phyloP scores from a whole-genome alignment of 2,113 vertebrate species.

The Eulacestoma nigropectus region DNA sequence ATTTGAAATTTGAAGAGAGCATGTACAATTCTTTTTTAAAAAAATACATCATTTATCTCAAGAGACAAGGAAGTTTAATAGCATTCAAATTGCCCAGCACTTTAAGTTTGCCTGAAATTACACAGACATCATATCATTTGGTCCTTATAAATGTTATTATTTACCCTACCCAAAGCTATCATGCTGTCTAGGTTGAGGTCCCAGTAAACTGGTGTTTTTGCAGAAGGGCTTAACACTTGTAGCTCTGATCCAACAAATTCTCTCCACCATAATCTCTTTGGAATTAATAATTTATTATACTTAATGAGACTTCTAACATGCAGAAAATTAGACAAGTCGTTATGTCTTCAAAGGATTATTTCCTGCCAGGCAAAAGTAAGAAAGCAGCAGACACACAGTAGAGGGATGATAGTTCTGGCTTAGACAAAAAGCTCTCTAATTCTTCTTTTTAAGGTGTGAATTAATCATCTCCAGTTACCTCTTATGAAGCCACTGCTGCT shows the following conservation, averaged over 20 bases:
- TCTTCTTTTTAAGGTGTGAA: neutral
- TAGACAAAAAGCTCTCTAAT: neutral
- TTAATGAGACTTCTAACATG: slow-evolving; percentile 40
- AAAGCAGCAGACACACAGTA: neutral
- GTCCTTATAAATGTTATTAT: neutral
- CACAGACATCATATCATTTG: neutral
- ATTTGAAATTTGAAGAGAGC: neutral
- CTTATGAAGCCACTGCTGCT: neutral
- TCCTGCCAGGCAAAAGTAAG: neutral
- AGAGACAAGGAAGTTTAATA: neutral
- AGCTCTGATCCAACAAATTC: neutral
- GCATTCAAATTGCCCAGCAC: neutral
- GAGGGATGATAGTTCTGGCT: neutral
- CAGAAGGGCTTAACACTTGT: neutral
- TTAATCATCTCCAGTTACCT: neutral
- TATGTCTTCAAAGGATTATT: slow-evolving; percentile 23
- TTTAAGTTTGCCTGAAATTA: neutral
- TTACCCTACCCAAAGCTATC: neutral
- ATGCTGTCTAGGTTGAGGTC: neutral
- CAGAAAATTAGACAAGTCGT: neutral
- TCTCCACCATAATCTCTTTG: neutral
- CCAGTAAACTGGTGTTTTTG: neutral
- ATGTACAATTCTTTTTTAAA: neutral
- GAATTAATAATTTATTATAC: slow-evolving; percentile 30
- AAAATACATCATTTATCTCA: neutral